phyloP scores from a whole-genome alignment of 1,140 invertebrate species.

The Megalonaias nervosa region DNA sequence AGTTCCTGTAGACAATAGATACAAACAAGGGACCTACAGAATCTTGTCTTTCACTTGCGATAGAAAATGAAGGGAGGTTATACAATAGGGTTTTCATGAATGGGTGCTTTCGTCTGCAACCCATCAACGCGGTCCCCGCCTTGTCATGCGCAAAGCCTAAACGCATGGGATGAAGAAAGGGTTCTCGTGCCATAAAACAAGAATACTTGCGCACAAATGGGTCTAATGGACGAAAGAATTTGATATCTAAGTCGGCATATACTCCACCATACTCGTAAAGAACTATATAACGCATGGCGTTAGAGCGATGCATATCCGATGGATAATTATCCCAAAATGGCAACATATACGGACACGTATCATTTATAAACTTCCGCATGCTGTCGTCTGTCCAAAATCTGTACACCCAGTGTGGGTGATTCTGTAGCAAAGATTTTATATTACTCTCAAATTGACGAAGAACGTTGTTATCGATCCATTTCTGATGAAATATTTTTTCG shows the following conservation, averaged over 20 bases:
- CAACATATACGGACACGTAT: slow-evolving; percentile 49
- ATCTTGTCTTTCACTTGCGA: slow-evolving; percentile 56
- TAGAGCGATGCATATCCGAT: slow-evolving; percentile 48
- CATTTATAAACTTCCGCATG: slow-evolving; percentile 43
- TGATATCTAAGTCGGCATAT: slow-evolving; percentile 60
- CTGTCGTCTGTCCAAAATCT: slow-evolving; percentile 62
- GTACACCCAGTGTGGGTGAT: slow-evolving; percentile 55
- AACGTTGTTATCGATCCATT: slow-evolving; percentile 52
- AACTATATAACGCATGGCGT: slow-evolving; percentile 55
- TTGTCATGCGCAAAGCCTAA: slow-evolving; percentile 51
- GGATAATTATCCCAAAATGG: slow-evolving; percentile 48
- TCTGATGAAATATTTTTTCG: slow-evolving; percentile 63
- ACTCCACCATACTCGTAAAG: slow-evolving; percentile 60
- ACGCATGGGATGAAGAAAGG: slow-evolving; percentile 52
- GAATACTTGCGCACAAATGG: slow-evolving; percentile 43
- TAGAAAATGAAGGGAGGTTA: slow-evolving; percentile 46
- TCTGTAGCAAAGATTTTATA: slow-evolving; percentile 50
- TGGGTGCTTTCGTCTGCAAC: slow-evolving; percentile 53
- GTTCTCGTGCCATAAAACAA: slow-evolving; percentile 58
- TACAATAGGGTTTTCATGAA: slow-evolving; percentile 54
- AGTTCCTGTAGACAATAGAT: slow-evolving; percentile 46
- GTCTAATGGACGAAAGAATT: slow-evolving; percentile 48
- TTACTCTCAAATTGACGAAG: slow-evolving; percentile 47
- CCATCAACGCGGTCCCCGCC: slow-evolving; percentile 62
- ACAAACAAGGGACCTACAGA: slow-evolving; percentile 60